Conservation (phyloP, 2,797 vertebrate species). For the Hybognathus amarus region DNA sequence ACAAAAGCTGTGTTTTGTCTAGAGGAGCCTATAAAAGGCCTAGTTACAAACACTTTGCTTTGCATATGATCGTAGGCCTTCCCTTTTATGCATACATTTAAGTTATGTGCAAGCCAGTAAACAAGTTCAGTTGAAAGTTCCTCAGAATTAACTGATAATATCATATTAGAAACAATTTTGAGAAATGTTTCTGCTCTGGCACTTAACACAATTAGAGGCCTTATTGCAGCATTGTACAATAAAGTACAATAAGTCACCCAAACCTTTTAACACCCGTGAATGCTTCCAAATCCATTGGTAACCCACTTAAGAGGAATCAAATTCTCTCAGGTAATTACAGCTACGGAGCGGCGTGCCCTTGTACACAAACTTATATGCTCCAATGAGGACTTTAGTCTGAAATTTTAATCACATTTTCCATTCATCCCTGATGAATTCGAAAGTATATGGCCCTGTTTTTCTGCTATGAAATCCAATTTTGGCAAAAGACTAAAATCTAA, state of each 20-base stretch:
- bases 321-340: slow-evolving; percentile 69
- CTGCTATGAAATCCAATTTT: slow-evolving; percentile 68
- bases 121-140: slow-evolving; percentile 44
- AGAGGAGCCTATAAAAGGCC: slow-evolving; percentile 15
- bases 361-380: slow-evolving; percentile 47
- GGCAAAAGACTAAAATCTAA: slow-evolving; percentile 70
- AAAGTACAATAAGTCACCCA: slow-evolving; percentile 54
- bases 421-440: slow-evolving; percentile 73
- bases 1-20: slow-evolving; percentile 5
- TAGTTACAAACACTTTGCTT: not conserved
- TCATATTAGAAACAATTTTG: slow-evolving; percentile 50
- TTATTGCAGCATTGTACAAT: slow-evolving; percentile 53
- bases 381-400: slow-evolving; percentile 73
- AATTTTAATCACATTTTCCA: slow-evolving; percentile 70
- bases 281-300: slow-evolving; percentile 63
- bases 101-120: slow-evolving; percentile 30
- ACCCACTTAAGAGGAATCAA: slow-evolving; percentile 69
- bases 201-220: slow-evolving; percentile 39
- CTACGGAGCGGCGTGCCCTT: slow-evolving; percentile 63
- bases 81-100: slow-evolving; percentile 37
- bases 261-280: slow-evolving; percentile 51
- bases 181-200: slow-evolving; percentile 40
- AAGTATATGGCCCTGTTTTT: slow-evolving; percentile 64
- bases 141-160: slow-evolving; percentile 39
- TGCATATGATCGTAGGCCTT: not conserved